A percentile compares a stretch with the other conserved stretches of the same genome.
phyloP scores from a whole-genome alignment of 2,888 invertebrate genomes.

The Liodrosophila aerea region DNA sequence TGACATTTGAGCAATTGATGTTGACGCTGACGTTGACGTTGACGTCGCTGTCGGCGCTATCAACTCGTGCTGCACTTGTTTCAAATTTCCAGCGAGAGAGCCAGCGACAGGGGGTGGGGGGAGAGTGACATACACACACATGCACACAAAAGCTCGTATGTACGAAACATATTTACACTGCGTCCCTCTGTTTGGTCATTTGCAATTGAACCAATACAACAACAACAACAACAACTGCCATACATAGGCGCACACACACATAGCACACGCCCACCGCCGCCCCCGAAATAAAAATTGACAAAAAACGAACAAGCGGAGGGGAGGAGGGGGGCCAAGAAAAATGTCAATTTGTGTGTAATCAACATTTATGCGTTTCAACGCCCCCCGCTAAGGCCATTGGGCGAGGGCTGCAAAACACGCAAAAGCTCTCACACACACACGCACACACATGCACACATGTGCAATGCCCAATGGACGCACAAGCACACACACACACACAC shows the following conservation, averaged over 20 bases:
- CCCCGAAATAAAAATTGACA: constrained; percentile 1
- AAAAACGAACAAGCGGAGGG: no score
- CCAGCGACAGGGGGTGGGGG: background rate
- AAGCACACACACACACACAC: constrained; percentile 41
- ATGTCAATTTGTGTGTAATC: constrained; percentile 69
- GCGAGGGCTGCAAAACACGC: constrained; percentile 20
- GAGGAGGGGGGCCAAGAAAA: no score
- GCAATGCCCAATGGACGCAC: constrained; percentile 76
- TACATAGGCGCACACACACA: constrained; percentile 49
- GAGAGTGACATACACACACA: constrained; percentile 15
- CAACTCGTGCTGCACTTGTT: constrained; percentile 27
- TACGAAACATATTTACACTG: constrained; percentile 47
- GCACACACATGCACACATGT: constrained; percentile 24
- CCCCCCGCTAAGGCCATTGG: constrained; percentile 57
- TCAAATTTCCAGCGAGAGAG: constrained; percentile 15
- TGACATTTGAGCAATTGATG: constrained; percentile 38
- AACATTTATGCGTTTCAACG: constrained; percentile 74
- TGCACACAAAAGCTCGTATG: constrained; percentile 3
- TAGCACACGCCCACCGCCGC: constrained; percentile 47
- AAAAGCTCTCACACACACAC: constrained; percentile 15
- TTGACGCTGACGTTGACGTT: constrained; percentile 19
- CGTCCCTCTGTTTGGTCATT: constrained; percentile 64
- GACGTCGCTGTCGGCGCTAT: constrained; percentile 27
- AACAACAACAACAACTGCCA: constrained; percentile 32
- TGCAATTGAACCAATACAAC: constrained; percentile 63